Base-by-base conservation (phyloP, 2,113 vertebrate species). In the Theropithecus gelada region DNA sequence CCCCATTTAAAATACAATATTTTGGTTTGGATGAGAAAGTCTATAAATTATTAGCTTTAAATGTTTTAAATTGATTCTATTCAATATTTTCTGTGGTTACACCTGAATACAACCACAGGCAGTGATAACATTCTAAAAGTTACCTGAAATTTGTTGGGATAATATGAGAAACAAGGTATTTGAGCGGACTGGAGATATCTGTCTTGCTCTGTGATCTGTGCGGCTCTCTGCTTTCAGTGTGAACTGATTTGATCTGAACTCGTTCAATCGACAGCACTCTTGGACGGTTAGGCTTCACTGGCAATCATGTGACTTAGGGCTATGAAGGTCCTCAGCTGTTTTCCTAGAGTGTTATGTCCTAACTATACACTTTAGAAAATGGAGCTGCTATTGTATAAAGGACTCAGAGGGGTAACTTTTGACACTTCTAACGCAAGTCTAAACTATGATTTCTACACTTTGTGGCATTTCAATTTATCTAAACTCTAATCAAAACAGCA, bases 391-490 rank as follows among this genome's bases (percentile, higher is more conserved):
- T 75, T 17, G 3, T 30, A 76, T 40, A 25, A 10, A 91, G 40
- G 43, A 82, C 17, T 50, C 45, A 6, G 45, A 72, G 23, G 64
- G 25, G 32, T 50, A 66, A 88, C 16, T 66, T 90, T 73, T 83
- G 83, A 87, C 76, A 35, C 11, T 23, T 88, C 23, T 7, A 68
- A 59, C 27, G 32, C 25, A 50, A n/a, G 3, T 90, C 48, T 50
- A 90, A 88, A 50, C 43, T 35, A 16, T 88, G 48, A 89, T 86
- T 92, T 96, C 72, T 66, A 61, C 0, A 55, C 10, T 72, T 76
- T 32, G 48, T 90, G 10, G 70, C 81, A 90, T 91, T 88, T 96
- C 61, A 70, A 8, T n/a, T 94, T 93, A 85, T 50, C 89, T 94
- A 90, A 87, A 38, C 50, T 91, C 43, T 70, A 84, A 90, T 88